These are phyloP conservation scores for Chorisops tibialis DNA, from an alignment of 2,888 invertebrate genomes.

Conservation along the genomic window DNA sequence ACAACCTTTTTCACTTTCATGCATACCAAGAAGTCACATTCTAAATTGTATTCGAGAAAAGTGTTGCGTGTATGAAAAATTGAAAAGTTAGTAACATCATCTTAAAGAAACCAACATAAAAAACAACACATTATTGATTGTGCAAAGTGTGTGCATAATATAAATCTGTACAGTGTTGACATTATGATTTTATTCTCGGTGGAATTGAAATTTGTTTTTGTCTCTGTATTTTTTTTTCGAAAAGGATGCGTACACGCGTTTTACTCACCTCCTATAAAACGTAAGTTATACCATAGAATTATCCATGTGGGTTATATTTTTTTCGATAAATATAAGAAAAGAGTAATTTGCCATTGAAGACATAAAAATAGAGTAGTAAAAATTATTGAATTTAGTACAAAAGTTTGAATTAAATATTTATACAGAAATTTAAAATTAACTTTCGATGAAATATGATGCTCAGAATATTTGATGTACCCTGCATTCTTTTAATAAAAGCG, in stretches of 20 bases:
- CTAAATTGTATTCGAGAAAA: neutral
- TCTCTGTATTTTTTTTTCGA: constrained; percentile 2
- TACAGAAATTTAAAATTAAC: neutral
- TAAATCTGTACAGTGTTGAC: too few relatives aligned
- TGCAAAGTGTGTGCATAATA: too few relatives aligned
- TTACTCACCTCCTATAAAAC: constrained; percentile 20
- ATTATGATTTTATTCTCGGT: neutral
- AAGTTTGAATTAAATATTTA: neutral
- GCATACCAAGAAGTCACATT: constrained; percentile 8
- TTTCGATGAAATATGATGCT: neutral
- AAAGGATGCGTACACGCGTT: constrained; percentile 10
- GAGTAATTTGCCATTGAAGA: constrained; percentile 9
- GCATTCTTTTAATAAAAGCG: neutral
- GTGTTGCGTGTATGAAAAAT: too few relatives aligned
- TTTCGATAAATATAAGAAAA: constrained; percentile 4
- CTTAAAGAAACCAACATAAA: too few relatives aligned
- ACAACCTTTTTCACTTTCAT: too few relatives aligned
- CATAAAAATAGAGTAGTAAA: neutral
- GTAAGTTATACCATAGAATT: neutral
- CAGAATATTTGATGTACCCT: neutral
- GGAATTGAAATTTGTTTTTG: neutral
- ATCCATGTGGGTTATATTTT: constrained; percentile 10
- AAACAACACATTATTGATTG: too few relatives aligned
- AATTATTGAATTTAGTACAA: neutral
- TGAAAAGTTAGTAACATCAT: too few relatives aligned